Conservation (phyloP, 2,888 invertebrate genomes). For the Rotaria macrura region DNA sequence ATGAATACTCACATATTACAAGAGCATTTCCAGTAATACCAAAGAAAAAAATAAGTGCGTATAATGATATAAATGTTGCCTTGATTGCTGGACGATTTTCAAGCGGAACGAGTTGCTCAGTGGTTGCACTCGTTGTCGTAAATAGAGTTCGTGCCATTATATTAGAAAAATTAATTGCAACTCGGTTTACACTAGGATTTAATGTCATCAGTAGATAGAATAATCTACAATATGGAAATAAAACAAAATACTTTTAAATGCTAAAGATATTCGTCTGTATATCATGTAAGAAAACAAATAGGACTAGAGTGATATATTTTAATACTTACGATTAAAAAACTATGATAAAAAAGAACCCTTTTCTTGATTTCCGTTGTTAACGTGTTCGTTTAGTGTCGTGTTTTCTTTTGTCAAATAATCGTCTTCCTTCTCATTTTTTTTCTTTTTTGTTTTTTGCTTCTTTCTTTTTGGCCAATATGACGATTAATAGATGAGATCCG, state of each 20-base stretch:
- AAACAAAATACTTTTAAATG: background rate
- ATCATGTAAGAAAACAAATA: background rate
- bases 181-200: background rate
- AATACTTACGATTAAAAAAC: background rate
- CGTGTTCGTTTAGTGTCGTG: background rate
- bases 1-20: constrained; percentile 21
- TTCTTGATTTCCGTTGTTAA: background rate
- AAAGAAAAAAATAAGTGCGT: constrained; percentile 69
- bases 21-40: constrained; percentile 54
- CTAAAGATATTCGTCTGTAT: background rate
- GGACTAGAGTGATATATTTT: background rate
- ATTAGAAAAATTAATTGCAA: too few relatives aligned
- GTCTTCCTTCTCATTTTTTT: background rate
- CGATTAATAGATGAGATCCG: background rate
- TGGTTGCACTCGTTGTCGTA: background rate
- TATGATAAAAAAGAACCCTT: background rate
- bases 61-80: constrained; percentile 53
- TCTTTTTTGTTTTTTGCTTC: background rate
- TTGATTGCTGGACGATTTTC: background rate
- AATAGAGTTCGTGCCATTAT: background rate
- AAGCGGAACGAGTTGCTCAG: background rate
- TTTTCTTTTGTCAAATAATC: background rate
- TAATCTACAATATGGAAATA: background rate
- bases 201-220: background rate
- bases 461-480: background rate